phyloP scores from a whole-genome alignment of 2,797 vertebrate species.

The Melopsittacus undulatus region DNA sequence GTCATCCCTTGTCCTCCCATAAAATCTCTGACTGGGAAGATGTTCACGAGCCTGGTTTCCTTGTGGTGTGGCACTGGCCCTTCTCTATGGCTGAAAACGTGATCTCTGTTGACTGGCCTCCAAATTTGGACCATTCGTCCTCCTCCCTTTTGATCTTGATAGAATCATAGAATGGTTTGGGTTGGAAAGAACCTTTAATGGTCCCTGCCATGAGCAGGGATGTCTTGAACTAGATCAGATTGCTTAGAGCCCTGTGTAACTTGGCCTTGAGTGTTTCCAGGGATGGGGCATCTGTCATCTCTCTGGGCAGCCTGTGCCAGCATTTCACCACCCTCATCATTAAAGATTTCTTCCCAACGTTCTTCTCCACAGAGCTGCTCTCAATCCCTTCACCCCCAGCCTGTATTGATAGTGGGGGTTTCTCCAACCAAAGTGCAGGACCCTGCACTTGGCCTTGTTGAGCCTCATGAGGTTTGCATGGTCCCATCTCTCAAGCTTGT shows the following conservation, averaged over 20 bases:
- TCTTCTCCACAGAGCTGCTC: neutral
- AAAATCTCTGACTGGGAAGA: neutral
- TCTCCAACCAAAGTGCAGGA: neutral
- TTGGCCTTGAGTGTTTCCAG: neutral
- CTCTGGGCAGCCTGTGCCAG: neutral
- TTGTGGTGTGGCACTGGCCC: neutral
- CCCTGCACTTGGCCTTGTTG: neutral
- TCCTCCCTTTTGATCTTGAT: neutral
- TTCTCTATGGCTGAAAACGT: neutral
- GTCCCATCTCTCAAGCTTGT: rapidly evolving
- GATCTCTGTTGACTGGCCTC: neutral
- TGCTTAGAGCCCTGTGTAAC: neutral
- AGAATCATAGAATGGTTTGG: neutral
- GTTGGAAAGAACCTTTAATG: neutral
- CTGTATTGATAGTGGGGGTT: neutral
- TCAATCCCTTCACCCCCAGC: neutral
- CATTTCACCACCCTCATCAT: neutral
- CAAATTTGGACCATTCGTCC: neutral
- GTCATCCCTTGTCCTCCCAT: neutral
- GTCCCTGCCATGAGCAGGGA: neutral
- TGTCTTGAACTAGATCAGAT: neutral
- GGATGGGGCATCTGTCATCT: neutral
- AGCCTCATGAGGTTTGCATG: neutral
- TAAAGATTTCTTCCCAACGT: neutral
- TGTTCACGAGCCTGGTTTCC: neutral